Conservation (phyloP, 2,113 vertebrate species). For the Tragelaphus strepsiceros region DNA sequence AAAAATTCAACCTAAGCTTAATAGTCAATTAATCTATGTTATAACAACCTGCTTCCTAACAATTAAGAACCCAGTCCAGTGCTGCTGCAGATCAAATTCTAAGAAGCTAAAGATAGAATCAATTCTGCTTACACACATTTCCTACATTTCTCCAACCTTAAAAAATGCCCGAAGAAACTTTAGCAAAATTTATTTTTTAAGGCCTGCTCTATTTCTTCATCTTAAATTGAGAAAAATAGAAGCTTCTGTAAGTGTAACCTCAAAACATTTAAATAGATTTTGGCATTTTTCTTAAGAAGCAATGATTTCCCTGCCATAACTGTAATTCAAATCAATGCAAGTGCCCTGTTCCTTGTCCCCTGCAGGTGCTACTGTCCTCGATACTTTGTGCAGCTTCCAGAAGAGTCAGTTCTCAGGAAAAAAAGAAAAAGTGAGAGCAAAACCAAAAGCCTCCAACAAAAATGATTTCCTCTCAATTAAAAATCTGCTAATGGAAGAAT, state of each 20-base stretch:
- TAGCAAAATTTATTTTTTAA: conserved; percentile 26
- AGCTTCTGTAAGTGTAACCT: neutral
- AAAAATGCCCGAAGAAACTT: conserved; percentile 41
- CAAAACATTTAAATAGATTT: conserved; percentile 46
- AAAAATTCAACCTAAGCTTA: conserved; percentile 34
- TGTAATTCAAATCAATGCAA: neutral
- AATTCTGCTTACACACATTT: neutral
- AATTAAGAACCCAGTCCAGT: neutral
- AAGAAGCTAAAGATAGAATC: conserved; percentile 26
- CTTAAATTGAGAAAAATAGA: conserved; percentile 34
- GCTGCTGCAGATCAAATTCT: neutral
- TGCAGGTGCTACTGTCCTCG: neutral
- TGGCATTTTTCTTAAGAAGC: conserved; percentile 39
- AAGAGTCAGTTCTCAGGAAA: neutral
- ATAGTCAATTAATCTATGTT: neutral
- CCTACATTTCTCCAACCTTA: conserved; percentile 15
- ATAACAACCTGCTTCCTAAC: neutral
- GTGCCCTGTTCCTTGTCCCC: neutral
- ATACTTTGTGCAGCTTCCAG: neutral
- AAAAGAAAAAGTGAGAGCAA: neutral
- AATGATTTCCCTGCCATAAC: conserved; percentile 13
- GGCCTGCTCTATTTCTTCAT: neutral
- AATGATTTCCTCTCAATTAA: neutral
- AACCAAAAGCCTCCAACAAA: neutral
- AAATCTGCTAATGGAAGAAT: neutral